Evolutionary conservation across 2,113 vertebrate species (phyloP).

Genomic region (Plecturocebus donacophilus): DNA sequence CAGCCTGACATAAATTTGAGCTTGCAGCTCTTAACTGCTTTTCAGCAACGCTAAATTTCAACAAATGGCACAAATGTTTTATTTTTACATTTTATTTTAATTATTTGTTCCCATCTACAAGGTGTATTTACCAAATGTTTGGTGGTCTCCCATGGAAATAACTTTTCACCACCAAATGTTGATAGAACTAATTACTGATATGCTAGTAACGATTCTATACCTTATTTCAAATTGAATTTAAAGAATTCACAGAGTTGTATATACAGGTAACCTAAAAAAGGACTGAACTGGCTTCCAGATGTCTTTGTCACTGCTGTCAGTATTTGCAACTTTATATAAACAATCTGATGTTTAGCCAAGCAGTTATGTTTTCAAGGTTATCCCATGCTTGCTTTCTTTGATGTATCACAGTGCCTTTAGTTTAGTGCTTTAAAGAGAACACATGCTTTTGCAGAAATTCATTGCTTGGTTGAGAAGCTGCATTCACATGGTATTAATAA

Average conservation of each 20-base stretch:
- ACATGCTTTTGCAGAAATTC: neutral
- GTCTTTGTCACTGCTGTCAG: neutral
- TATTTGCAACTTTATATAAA: constrained; percentile 8
- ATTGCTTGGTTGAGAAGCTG: neutral
- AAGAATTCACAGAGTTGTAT: neutral
- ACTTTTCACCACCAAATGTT: neutral
- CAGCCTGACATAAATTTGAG: neutral
- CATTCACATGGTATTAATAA: neutral
- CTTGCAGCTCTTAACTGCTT: neutral
- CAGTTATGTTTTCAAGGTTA: constrained; percentile 8
- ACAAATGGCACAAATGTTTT: constrained; percentile 8
- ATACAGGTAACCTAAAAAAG: neutral
- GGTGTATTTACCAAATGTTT: constrained; percentile 24
- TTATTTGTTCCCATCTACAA: neutral
- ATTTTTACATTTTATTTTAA: constrained; percentile 32
- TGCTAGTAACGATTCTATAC: neutral
- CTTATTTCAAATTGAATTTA: constrained; percentile 25
- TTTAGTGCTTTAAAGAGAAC: neutral
- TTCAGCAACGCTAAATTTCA: neutral
- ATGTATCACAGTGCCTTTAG: neutral
- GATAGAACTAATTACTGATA: neutral
- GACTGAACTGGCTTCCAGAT: neutral
- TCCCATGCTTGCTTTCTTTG: neutral
- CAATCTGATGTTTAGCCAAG: constrained; percentile 9
- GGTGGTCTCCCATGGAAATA: neutral